Evolutionary conservation across 1,140 invertebrate genomes (phyloP).

Genomic region (Diorhabda sublineata): DNA sequence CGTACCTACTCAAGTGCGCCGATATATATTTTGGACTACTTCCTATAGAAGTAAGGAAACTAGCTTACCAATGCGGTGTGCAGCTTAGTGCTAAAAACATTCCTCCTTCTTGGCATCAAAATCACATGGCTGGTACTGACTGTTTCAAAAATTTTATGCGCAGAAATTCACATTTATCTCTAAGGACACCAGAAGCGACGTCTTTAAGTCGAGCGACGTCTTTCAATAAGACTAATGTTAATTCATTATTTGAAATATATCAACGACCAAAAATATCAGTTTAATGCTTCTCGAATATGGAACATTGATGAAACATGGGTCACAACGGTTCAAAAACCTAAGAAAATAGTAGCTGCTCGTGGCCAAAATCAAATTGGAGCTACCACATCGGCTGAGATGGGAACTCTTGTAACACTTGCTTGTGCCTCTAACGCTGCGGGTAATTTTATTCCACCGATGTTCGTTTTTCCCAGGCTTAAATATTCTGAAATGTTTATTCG

Average conservation of each 20-base stretch:
- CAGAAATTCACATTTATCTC: slow-evolving; percentile 29
- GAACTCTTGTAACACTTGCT: slow-evolving; percentile 30
- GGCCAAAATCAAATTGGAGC: slow-evolving; percentile 39
- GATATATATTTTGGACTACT: slow-evolving; percentile 10
- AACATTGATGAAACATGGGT: slow-evolving; percentile 12
- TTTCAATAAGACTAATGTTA: slow-evolving; percentile 22
- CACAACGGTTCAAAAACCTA: slow-evolving; percentile 31
- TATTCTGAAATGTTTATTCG: slow-evolving; percentile 29
- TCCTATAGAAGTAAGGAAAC: not conserved
- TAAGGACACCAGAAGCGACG: slow-evolving; percentile 33
- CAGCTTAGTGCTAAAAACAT: slow-evolving; percentile 26
- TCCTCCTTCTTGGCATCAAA: slow-evolving; percentile 30
- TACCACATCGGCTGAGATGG: slow-evolving; percentile 37
- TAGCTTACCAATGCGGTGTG: slow-evolving; percentile 1
- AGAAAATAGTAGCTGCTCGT: slow-evolving; percentile 35
- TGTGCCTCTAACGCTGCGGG: slow-evolving; percentile 37
- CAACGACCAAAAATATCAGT: too few relatives aligned
- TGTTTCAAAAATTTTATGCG: slow-evolving; percentile 34
- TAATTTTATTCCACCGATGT: slow-evolving; percentile 38
- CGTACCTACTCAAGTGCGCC: slow-evolving; percentile 4
- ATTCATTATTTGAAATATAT: slow-evolving; percentile 16
- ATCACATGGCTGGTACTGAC: slow-evolving; percentile 29
- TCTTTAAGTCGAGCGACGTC: too few relatives aligned
- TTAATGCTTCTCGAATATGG: slow-evolving; percentile 16
- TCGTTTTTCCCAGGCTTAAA: slow-evolving; percentile 38